Base-by-base conservation (phyloP, 2,888 invertebrate genomes). In the Polydrusus cervinus region DNA sequence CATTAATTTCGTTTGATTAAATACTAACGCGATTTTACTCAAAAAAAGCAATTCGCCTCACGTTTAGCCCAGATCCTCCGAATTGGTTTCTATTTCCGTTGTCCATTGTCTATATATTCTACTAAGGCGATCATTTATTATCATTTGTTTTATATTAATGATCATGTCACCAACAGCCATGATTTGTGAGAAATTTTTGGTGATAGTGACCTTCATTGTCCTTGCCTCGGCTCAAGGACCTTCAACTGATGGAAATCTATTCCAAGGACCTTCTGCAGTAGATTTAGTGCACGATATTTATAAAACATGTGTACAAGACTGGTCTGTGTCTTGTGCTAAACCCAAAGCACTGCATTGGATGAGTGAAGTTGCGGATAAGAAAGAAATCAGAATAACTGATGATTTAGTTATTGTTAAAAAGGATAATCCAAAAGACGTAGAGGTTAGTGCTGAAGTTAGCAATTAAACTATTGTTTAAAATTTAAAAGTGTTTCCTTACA, bases 321-420 rank as follows among this genome's bases (percentile, higher is more conserved):
- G 92, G 82, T 92, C 92, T 51, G 88, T 92, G 78, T 90, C 90
- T 82, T 95, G 95, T 87, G 92, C 93, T 69, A 93, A 93, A 82
- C 95, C 95, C 9, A 94, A 94, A 86, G 91, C 95, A 57, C 86
- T 95, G 83, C 90, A 91, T 79, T 95, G 94, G 92, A 89, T 94
- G 81, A 92, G 91, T 80, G 89, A 90, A 75, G 93, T 92, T 3
- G 87, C 90, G 18, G 89, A 91, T 81, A 90, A 93, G 81, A 92
- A 93, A 71, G 91, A 92, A 84, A 92, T 95, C 79, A 90, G 89
- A 75, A 90, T 95, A 78, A 95, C 94, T 7, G 91, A 94, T n/a
- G 92, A 94, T 83, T 88, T 95, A 71, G 89, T 92, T 13, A 90
- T 95, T 78, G 89, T 94, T 25, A 93, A 91, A 83, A 93, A 92